Evolutionary conservation across 2,113 vertebrate genomes (phyloP).

Genomic region (Athene noctua): DNA sequence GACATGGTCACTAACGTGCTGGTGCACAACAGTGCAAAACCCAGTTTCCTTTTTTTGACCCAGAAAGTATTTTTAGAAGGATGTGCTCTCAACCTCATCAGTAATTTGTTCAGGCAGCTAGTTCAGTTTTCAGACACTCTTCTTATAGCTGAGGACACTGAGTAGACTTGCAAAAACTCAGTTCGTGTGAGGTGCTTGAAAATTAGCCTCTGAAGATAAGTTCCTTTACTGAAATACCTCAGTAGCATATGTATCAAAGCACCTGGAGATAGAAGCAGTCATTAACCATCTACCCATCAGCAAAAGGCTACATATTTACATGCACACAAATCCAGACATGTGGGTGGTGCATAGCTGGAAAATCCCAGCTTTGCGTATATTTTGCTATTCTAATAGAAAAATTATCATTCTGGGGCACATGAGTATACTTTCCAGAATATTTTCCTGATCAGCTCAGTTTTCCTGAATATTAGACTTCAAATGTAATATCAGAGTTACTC

Average conservation of each 20-base stretch:
- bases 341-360: background rate
- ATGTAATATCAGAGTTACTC: background rate
- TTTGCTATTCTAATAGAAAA: background rate
- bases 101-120: background rate
- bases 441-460: background rate
- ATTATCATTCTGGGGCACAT: background rate
- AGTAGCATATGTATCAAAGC: background rate
- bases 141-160: background rate
- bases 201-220: background rate
- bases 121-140: background rate
- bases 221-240: background rate
- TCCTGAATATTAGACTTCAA: background rate
- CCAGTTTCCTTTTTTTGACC: background rate
- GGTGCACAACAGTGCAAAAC: background rate
- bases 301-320: background rate
- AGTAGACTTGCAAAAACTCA: background rate
- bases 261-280: background rate
- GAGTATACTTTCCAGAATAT: background rate
- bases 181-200: background rate
- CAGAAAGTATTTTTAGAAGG: background rate
- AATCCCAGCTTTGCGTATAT: background rate
- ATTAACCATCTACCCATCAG: background rate
- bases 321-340: background rate
- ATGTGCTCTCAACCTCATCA: background rate
- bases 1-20: fast-evolving